Evolutionary conservation across 2,888 invertebrate species (phyloP).

Genomic region (Galerucella calmariensis): DNA sequence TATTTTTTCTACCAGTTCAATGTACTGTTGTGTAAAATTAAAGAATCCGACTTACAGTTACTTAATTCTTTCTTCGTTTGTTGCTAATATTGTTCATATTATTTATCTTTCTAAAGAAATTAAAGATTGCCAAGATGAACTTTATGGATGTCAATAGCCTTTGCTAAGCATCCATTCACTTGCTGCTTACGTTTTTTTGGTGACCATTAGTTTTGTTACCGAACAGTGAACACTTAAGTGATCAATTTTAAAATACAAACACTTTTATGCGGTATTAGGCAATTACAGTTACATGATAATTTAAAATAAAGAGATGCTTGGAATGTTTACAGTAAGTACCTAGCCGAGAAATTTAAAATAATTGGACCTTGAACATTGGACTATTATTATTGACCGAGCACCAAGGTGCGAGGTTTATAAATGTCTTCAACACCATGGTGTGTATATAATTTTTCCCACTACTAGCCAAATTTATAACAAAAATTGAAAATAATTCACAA

Average conservation of each 20-base stretch:
- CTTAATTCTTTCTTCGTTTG: not conserved
- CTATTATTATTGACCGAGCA: too few species aligned
- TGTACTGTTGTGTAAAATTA: not conserved
- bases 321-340: not conserved
- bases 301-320: not conserved
- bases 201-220: not conserved
- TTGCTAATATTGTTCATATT: not conserved
- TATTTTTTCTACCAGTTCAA: not conserved
- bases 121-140: conserved; percentile 5
- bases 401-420: too few species aligned
- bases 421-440: too few species aligned
- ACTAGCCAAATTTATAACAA: too few species aligned
- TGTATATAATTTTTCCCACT: too few species aligned
- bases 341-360: too few species aligned
- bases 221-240: not conserved
- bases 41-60: not conserved
- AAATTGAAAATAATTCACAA: too few species aligned
- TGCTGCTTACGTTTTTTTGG: not conserved
- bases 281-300: not conserved
- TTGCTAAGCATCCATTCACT: conserved; percentile 3
- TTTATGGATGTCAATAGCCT: conserved; percentile 13
- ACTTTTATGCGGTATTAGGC: not conserved
- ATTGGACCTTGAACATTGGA: too few species aligned
- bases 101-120: conserved; percentile 1
- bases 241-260: not conserved